phyloP scores from a whole-genome alignment of 2,888 invertebrate species.

The Lucinisca nassula region DNA sequence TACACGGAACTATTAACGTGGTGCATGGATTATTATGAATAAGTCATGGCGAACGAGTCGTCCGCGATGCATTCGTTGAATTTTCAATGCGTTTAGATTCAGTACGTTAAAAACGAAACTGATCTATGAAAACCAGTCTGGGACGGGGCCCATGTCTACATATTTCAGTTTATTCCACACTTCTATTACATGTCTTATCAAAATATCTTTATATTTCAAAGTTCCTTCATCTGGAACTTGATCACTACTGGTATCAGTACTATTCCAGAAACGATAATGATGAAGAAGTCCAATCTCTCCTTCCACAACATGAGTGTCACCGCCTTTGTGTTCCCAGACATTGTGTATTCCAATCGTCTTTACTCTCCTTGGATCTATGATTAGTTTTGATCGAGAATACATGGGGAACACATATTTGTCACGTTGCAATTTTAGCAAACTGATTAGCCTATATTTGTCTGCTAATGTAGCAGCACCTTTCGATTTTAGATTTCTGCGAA shows the following conservation, averaged over 20 bases:
- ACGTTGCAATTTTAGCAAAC: conserved; percentile 72
- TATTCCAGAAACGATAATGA: conserved; percentile 80
- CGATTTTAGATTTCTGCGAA: conserved; percentile 73
- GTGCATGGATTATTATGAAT: no score
- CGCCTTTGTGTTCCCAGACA: conserved; percentile 56
- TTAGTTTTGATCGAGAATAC: conserved; percentile 77
- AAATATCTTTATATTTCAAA: conserved; percentile 56
- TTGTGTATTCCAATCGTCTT: conserved; percentile 78
- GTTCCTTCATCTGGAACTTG: conserved; percentile 56
- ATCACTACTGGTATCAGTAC: conserved; percentile 43
- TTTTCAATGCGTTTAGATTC: no score
- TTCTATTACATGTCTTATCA: conserved; percentile 57
- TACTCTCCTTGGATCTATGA: conserved; percentile 72
- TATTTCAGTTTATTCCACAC: conserved; percentile 48
- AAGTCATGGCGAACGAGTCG: no score
- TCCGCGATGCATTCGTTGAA: no score
- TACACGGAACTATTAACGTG: no score
- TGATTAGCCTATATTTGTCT: conserved; percentile 70
- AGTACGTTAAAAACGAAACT: no score
- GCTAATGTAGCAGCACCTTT: conserved; percentile 65
- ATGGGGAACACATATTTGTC: conserved; percentile 67
- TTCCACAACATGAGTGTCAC: conserved; percentile 26
- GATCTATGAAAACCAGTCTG: no score
- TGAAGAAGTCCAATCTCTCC: conserved; percentile 70
- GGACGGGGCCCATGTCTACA: background rate